Evolutionary conservation across 2,888 invertebrate species (phyloP).

Genomic region (Baronia brevicornis): DNA sequence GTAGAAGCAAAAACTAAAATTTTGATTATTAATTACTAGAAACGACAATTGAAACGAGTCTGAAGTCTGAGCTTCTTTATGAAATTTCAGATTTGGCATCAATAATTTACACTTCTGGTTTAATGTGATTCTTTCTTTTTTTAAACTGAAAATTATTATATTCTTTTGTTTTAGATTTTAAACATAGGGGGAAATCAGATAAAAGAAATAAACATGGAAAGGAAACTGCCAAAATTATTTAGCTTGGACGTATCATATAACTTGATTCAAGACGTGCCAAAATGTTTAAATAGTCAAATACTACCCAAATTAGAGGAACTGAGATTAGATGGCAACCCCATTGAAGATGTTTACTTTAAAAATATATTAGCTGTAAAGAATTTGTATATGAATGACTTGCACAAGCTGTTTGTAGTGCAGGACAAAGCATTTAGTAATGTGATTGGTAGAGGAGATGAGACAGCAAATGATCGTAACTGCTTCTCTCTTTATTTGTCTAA

Average conservation of each 20-base stretch:
- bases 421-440: conserved; percentile 69
- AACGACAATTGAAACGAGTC: too few species aligned
- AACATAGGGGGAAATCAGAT: conserved; percentile 65
- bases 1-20: too few species aligned
- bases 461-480: conserved; percentile 39
- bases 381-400: conserved; percentile 60
- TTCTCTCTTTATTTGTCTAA: conserved; percentile 66
- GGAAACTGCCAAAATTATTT: conserved; percentile 54
- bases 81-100: too few species aligned
- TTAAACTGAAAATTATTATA: not conserved
- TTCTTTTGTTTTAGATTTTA: conserved; percentile 32
- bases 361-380: conserved; percentile 57
- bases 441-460: conserved; percentile 44
- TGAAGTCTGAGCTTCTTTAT: too few species aligned
- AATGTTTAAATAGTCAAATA: conserved; percentile 47
- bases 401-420: conserved; percentile 41
- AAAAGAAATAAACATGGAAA: conserved; percentile 54
- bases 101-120: too few species aligned
- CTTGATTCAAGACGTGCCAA: conserved; percentile 56
- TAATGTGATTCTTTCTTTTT: too few species aligned
- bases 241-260: conserved; percentile 72
- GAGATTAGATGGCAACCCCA: conserved; percentile 70
- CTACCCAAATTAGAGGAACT: conserved; percentile 67
- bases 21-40: too few species aligned
- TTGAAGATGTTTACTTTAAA: conserved; percentile 61